Evolutionary conservation across 2,888 invertebrate genomes (phyloP).

Genomic region (Elysia crispata): DNA sequence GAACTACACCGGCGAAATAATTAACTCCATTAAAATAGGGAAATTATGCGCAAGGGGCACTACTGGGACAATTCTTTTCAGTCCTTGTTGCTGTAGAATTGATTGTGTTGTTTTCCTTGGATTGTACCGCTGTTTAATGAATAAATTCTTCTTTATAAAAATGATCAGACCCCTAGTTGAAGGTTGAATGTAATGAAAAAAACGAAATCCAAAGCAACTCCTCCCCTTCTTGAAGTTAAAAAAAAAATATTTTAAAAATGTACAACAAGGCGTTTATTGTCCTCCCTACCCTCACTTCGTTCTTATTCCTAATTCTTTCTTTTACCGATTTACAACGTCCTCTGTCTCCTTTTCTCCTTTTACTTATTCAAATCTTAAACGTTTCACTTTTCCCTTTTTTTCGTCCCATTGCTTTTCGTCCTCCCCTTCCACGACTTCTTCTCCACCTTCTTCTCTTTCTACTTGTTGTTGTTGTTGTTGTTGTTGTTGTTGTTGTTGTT

Average conservation of each 20-base stretch:
- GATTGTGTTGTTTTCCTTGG: too few relatives aligned
- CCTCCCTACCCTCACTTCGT: neutral
- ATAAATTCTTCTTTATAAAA: too few relatives aligned
- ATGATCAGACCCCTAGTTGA: too few relatives aligned
- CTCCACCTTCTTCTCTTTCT: neutral
- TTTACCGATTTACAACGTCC: neutral
- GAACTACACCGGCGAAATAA: too few relatives aligned
- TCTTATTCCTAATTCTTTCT: neutral
- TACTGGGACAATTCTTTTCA: too few relatives aligned
- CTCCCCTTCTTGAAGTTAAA: neutral
- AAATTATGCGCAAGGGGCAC: too few relatives aligned
- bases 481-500: slow-evolving; percentile 9
- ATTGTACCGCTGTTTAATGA: too few relatives aligned
- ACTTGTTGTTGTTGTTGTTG: slow-evolving; percentile 9
- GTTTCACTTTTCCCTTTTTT: neutral
- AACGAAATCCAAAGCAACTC: neutral
- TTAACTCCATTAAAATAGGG: too few relatives aligned
- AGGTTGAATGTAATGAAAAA: too few relatives aligned
- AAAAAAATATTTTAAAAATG: neutral
- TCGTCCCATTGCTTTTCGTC: neutral
- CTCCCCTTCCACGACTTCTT: neutral
- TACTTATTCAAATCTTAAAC: neutral
- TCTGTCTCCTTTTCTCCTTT: neutral
- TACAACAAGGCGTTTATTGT: neutral
- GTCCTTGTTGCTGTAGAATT: too few relatives aligned